These are phyloP conservation scores for Deilephila elpenor DNA, from an alignment of 2,888 invertebrate species.

Conservation along the genomic window DNA sequence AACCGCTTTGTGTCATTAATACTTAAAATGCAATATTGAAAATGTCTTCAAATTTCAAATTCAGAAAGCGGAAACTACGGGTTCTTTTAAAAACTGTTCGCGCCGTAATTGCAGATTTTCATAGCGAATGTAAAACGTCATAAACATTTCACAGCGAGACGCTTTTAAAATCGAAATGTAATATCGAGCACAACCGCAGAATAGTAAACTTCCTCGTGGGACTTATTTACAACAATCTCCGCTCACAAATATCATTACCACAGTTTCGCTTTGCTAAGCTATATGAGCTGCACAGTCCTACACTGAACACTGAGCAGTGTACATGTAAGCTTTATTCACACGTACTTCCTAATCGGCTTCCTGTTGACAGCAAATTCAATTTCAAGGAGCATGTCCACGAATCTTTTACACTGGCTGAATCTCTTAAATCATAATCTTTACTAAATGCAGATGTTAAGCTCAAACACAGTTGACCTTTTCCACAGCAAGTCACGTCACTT, in stretches of 20 bases:
- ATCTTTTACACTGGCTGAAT: not conserved
- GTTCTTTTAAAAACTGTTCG: conserved; percentile 28
- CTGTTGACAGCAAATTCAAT: not conserved
- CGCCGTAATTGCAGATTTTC: conserved; percentile 44
- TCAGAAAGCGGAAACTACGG: not conserved
- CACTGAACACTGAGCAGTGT: too few relatives aligned
- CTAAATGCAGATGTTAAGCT: not conserved
- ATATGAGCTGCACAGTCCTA: not conserved
- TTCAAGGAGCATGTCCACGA: not conserved
- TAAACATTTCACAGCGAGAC: conserved; percentile 37
- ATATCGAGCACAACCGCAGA: conserved; percentile 47
- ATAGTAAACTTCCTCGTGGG: conserved; percentile 47
- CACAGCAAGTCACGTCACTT: conserved; percentile 29
- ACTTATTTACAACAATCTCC: conserved; percentile 67
- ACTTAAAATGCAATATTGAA: not conserved
- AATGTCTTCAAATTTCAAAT: not conserved
- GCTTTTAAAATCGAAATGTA: conserved; percentile 53
- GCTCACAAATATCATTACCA: conserved; percentile 63
- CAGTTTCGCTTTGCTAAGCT: conserved; percentile 32
- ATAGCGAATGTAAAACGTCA: conserved; percentile 33
- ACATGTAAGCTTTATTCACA: conserved; percentile 4
- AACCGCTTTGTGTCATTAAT: not conserved
- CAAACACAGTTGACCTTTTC: conserved; percentile 21
- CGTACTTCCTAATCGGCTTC: not conserved
- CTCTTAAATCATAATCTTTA: not conserved